Percentiles rank a stretch among this genome's conserved stretches.
Evolutionary conservation across 1,140 invertebrate species (phyloP).

Genomic region (Lasioglossum albipes): DNA sequence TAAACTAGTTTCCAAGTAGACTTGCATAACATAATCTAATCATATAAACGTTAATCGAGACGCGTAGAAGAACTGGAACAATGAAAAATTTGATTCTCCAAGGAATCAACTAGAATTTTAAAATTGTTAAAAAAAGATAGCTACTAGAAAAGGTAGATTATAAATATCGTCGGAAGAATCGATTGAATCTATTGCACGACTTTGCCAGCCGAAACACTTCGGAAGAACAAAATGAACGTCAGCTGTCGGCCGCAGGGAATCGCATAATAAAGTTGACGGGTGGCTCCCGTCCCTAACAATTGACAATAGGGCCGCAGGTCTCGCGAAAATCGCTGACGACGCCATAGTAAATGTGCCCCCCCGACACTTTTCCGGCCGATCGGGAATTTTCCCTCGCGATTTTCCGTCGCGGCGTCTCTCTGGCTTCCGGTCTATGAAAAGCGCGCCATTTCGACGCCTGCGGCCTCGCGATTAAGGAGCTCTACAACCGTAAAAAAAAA

Average conservation of each 20-base stretch:
- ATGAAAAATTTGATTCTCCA: too few species aligned
- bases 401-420: neutral
- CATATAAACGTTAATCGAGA: too few species aligned
- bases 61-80: too few species aligned
- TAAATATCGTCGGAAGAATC: too few species aligned
- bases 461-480: neutral
- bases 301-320: conserved; percentile 16
- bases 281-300: conserved; percentile 17
- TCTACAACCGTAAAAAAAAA: too few species aligned
- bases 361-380: neutral
- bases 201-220: neutral
- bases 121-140: too few species aligned
- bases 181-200: too few species aligned
- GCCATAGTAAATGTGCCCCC: neutral
- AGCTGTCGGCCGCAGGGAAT: conserved; percentile 16
- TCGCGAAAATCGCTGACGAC: conserved; percentile 32
- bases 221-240: conserved; percentile 10
- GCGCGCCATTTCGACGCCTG: too few species aligned
- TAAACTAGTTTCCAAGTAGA: too few species aligned
- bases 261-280: conserved; percentile 38
- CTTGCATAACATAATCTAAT: too few species aligned
- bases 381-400: neutral
- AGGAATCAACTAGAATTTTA: too few species aligned
- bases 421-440: neutral
- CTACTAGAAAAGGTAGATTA: too few species aligned